These are phyloP conservation scores for Jordanella pulchra DNA, from an alignment of 2,797 vertebrate genomes.

Conservation along the genomic window DNA sequence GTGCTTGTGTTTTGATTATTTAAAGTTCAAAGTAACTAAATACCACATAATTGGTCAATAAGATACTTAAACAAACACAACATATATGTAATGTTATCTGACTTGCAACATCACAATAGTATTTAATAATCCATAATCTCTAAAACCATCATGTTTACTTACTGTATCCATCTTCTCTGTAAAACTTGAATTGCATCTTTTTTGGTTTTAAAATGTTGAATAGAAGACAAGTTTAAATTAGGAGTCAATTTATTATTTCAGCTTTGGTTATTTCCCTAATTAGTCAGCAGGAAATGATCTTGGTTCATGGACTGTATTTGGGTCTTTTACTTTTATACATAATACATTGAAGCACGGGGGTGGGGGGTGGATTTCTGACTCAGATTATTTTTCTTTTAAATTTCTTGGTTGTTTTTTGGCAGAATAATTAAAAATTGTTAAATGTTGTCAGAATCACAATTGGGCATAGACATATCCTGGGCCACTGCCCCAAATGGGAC, in stretches of 20 bases:
- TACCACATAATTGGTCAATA: too few species aligned
- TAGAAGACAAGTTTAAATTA: slow-evolving; percentile 3
- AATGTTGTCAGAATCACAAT: neutral
- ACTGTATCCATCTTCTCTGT: too few species aligned
- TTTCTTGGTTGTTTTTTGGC: neutral
- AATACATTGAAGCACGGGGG: neutral
- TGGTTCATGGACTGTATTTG: neutral
- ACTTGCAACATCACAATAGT: too few species aligned
- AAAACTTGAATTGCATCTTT: too few species aligned
- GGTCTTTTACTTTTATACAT: neutral
- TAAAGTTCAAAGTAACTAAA: too few species aligned
- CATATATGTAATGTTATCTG: too few species aligned
- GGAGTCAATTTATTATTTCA: neutral
- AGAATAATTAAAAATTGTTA: neutral
- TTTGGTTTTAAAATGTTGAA: too few species aligned
- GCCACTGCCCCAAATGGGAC: neutral
- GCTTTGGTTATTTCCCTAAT: neutral
- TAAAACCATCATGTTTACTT: too few species aligned
- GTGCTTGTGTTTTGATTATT: too few species aligned
- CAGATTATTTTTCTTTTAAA: neutral
- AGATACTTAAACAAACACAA: too few species aligned
- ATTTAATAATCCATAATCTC: too few species aligned
- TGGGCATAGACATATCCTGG: neutral
- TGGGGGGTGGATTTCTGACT: neutral
- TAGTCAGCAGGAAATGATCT: neutral